Evolutionary conservation across 2,888 invertebrate species (phyloP), one percentile per base, ranked within the genome.

Genomic region (Pinctada fucata): DNA sequence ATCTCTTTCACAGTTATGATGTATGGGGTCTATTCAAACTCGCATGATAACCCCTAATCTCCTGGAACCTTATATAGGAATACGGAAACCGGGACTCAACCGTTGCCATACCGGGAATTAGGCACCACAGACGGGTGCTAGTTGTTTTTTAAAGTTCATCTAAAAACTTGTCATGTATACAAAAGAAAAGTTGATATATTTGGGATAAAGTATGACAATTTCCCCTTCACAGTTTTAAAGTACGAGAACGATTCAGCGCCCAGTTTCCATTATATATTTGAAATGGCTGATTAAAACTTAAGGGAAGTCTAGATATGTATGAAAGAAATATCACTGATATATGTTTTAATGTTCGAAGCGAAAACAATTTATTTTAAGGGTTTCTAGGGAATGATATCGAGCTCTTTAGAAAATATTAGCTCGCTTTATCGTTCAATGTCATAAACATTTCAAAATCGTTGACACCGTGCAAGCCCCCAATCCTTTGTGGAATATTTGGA

Each of bases 261-360:
- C 58, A 49, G 49, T 66, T 49, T 74, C 66, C 66, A 50, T 65
- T 65, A 65, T 74, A 74, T 66, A 74, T 66, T 74, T 74, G 48
- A 50, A 74, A 74, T 63, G 51, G 50, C 64, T 66, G 74, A 74
- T 74, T 74, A 74, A 74, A 74, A 49, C 63, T 66, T 66, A 63
- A 74, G 74, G 65, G 70, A 69, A 69, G 68, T 74, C 52, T 63
- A 49, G 79, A 79, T 79, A 79, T 79, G 79, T 70, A 79, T 79
- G 76, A 79, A 72, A 73, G 74, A 74, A 78, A 76, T 72, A 70
- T 74, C 68, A 79, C 72, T 75, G 80, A 80, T 80, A 78, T 80
- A 80, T 80, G 75, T 75, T 70, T 50, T 65, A 74, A 75, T 67
- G 75, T 79, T 79, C 75, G 67, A 75, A 79, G 79, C 75, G 67